A percentile compares a stretch with the other conserved stretches of the same genome.
Conservation (phyloP, 1,140 invertebrate genomes). For the Plectrocnemia conspersa region DNA sequence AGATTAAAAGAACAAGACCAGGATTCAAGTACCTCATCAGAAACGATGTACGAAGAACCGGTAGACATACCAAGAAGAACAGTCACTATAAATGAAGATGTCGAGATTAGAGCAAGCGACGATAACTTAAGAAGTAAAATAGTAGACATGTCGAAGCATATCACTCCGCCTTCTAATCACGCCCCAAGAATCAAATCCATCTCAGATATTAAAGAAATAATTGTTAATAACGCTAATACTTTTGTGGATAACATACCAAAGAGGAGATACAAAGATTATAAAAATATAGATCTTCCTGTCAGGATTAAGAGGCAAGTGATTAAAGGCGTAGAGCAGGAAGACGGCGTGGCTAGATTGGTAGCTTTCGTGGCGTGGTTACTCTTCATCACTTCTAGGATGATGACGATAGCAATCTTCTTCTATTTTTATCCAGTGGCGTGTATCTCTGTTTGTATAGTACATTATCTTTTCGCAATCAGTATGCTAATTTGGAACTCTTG, state of each 20-base stretch:
- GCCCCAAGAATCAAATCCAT: conserved; percentile 34
- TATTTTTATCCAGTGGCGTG: conserved; percentile 60
- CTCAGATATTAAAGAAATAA: conserved; percentile 14
- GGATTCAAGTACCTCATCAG: neutral
- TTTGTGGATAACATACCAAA: conserved; percentile 29
- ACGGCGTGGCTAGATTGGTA: conserved; percentile 59
- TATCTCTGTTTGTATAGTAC: conserved; percentile 52
- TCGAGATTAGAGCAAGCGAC: conserved; percentile 36
- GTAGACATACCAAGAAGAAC: neutral
- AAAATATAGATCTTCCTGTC: conserved; percentile 39
- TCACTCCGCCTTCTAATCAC: conserved; percentile 38
- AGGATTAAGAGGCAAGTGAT: conserved; percentile 40
- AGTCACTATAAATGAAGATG: conserved; percentile 35
- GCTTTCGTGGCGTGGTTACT: conserved; percentile 68
- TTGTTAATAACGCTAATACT: conserved; percentile 25
- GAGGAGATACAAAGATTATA: conserved; percentile 22
- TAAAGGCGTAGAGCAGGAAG: conserved; percentile 63
- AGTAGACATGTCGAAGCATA: conserved; percentile 32
- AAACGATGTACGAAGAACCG: neutral
- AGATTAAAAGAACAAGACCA: neutral
- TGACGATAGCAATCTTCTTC: conserved; percentile 65
- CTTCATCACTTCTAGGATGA: conserved; percentile 61
- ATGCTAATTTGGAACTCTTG: conserved; percentile 56
- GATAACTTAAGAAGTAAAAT: conserved; percentile 20
- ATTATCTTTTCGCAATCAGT: conserved; percentile 57